phyloP scores from a whole-genome alignment of 2,797 vertebrate genomes.

The Rhabdomys pumilio region DNA sequence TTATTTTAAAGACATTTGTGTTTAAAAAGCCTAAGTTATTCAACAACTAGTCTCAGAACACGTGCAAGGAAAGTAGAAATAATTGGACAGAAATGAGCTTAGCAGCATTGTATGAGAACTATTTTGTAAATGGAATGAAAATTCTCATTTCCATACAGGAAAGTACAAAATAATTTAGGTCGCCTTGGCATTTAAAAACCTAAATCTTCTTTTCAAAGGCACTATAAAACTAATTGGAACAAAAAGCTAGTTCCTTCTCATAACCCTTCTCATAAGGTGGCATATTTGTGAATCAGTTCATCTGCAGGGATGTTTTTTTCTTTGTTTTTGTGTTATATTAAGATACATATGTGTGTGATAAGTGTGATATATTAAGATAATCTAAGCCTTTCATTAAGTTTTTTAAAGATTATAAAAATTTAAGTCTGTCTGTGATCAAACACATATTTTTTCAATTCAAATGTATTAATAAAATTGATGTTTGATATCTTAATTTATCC shows the following conservation, averaged over 20 bases:
- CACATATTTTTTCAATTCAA: neutral
- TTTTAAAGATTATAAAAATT: neutral
- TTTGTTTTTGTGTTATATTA: neutral
- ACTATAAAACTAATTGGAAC: neutral
- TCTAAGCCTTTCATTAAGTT: neutral
- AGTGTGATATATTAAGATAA: neutral
- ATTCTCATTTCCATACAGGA: neutral
- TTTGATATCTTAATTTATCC: conserved; percentile 15
- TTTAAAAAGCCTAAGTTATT: neutral
- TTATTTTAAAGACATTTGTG: neutral
- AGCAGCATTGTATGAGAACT: neutral
- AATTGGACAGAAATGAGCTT: neutral
- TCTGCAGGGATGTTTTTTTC: neutral
- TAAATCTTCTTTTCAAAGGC: neutral
- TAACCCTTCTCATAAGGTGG: neutral
- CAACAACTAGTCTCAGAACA: neutral
- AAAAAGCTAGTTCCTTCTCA: neutral
- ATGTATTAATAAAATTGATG: conserved; percentile 3
- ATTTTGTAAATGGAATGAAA: neutral
- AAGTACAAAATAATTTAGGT: neutral
- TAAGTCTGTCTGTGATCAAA: neutral
- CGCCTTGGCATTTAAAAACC: neutral
- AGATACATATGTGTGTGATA: neutral
- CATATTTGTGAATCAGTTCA: neutral
- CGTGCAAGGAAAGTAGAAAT: neutral